Conservation (phyloP, 2,888 invertebrate species). For the Tanypteryx hageni region DNA sequence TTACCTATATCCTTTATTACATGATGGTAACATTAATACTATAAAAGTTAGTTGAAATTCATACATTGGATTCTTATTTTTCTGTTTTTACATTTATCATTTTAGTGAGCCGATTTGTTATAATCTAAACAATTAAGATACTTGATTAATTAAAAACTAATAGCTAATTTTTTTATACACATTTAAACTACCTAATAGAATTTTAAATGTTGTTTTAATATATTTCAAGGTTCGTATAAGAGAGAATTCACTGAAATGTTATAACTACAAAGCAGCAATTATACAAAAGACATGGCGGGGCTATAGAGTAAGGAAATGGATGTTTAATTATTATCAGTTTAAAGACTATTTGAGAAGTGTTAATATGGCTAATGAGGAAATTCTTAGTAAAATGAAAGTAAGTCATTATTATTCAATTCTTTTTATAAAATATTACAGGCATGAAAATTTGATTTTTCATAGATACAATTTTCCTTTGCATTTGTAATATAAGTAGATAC, state of each 20-base stretch:
- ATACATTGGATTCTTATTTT: too few species aligned
- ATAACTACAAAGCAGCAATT: neutral
- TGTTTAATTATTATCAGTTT: neutral
- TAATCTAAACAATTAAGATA: too few species aligned
- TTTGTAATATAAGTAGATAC: too few species aligned
- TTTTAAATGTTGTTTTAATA: neutral
- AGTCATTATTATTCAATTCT: neutral
- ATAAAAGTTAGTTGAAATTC: too few species aligned
- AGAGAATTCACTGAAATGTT: neutral
- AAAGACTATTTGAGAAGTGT: neutral
- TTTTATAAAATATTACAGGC: neutral
- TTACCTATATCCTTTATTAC: too few species aligned
- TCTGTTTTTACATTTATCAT: too few species aligned
- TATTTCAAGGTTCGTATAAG: neutral
- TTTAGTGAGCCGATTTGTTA: too few species aligned
- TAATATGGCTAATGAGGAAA: neutral
- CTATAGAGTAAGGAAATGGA: neutral
- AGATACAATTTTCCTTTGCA: too few species aligned
- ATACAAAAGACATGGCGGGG: slow-evolving; percentile 44
- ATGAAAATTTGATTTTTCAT: too few species aligned
- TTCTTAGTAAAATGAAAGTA: neutral
- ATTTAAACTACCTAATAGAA: neutral
- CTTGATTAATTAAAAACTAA: too few species aligned
- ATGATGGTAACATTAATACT: too few species aligned
- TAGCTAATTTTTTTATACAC: too few species aligned